These are phyloP conservation scores for Coleophora flavipennella DNA, from an alignment of 2,888 invertebrate species.

Conservation along the genomic window DNA sequence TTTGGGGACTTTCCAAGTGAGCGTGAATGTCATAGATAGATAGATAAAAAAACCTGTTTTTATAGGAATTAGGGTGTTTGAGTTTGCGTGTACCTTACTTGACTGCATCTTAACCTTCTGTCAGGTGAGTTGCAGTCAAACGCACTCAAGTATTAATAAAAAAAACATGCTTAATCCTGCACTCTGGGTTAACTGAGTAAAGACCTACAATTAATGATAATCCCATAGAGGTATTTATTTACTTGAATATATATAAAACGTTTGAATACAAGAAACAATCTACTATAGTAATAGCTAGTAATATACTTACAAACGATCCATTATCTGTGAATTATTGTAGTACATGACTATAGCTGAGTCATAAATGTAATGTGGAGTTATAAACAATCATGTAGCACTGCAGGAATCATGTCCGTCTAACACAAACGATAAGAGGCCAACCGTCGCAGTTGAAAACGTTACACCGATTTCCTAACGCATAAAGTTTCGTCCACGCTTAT, in stretches of 20 bases:
- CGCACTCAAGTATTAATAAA: too few species aligned
- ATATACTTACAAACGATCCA: slow-evolving; percentile 51
- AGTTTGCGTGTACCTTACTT: too few species aligned
- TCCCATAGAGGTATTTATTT: too few species aligned
- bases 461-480: slow-evolving; percentile 35
- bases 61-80: too few species aligned
- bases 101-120: too few species aligned
- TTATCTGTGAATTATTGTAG: slow-evolving; percentile 46
- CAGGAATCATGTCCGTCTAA: slow-evolving; percentile 36
- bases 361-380: slow-evolving; percentile 45
- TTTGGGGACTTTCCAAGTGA: too few species aligned
- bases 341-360: slow-evolving; percentile 44
- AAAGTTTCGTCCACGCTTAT: slow-evolving; percentile 30
- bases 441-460: slow-evolving; percentile 22
- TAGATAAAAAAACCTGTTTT: too few species aligned
- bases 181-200: too few species aligned
- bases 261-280: background rate
- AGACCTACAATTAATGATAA: too few species aligned
- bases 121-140: too few species aligned
- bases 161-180: too few species aligned
- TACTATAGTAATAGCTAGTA: slow-evolving; percentile 22
- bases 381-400: slow-evolving; percentile 46
- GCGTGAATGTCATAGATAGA: too few species aligned
- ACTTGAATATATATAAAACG: background rate
- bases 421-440: slow-evolving; percentile 33